phyloP scores from a whole-genome alignment of 2,797 vertebrate species.

The Enteromius treurensis region DNA sequence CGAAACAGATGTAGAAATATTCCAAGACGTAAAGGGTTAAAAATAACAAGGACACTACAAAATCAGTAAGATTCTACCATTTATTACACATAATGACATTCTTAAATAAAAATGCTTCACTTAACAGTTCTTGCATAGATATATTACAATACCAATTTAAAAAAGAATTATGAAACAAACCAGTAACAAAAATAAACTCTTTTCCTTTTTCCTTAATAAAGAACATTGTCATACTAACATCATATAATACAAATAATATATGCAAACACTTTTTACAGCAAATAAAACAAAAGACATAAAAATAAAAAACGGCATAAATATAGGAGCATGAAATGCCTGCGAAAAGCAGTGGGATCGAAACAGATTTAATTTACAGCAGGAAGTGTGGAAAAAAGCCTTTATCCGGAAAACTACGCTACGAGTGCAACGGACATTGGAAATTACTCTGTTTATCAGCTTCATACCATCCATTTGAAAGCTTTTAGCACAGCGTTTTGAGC shows the following conservation, averaged over 20 bases:
- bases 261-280: conserved; percentile 98
- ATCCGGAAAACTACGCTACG: conserved; percentile 41
- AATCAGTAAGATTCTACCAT: conserved; percentile 97
- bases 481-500: conserved; percentile 51
- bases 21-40: neutral
- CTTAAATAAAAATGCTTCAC: conserved; percentile 99
- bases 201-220: conserved; percentile 99
- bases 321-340: conserved; percentile 32
- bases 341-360: conserved; percentile 54
- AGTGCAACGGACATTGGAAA: conserved; percentile 39
- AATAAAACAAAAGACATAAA: conserved; percentile 82
- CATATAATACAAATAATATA: conserved; percentile 99
- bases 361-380: conserved; percentile 60
- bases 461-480: conserved; percentile 41
- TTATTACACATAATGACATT: conserved; percentile 99
- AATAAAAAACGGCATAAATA: conserved; percentile 59
- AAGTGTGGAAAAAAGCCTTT: conserved; percentile 44
- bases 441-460: conserved; percentile 29
- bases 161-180: conserved; percentile 99
- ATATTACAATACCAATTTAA: conserved; percentile 99
- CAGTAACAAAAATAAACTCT: conserved; percentile 99
- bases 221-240: conserved; percentile 99
- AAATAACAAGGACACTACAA: conserved; percentile 70
- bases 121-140: conserved; percentile 99
- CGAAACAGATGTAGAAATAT: neutral